phyloP scores from a whole-genome alignment of 30 jellyfish, hydroid and myxozoan genomes.

The Aurelia aurita complex sp. Pacific region DNA sequence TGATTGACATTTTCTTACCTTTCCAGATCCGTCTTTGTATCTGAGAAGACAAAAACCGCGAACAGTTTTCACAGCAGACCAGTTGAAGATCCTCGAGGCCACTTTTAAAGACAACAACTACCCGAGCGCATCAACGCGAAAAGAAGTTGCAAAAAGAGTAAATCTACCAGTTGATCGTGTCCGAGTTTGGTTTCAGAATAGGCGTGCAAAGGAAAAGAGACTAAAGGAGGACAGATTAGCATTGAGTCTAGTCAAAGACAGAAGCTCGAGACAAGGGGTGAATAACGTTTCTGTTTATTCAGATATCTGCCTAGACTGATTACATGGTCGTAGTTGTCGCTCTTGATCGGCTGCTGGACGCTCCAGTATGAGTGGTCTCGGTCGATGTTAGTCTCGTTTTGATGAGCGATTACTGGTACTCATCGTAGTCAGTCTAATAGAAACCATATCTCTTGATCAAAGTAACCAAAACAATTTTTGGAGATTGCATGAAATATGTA shows the following conservation, averaged over 20 bases:
- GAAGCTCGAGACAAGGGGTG: not conserved
- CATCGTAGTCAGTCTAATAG: too few species aligned
- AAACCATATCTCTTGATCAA: too few species aligned
- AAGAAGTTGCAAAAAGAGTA: slow-evolving; percentile 71
- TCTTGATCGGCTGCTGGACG: too few species aligned
- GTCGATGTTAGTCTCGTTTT: too few species aligned
- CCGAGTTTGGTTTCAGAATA: slow-evolving; percentile 94
- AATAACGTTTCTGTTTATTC: too few species aligned
- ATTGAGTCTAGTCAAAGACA: slow-evolving; percentile 35
- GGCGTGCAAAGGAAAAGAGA: slow-evolving; percentile 93
- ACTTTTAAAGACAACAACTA: slow-evolving; percentile 75
- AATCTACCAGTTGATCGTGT: slow-evolving; percentile 86
- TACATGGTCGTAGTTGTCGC: too few species aligned
- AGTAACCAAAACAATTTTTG: too few species aligned
- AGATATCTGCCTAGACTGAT: too few species aligned
- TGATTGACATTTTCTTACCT: not conserved
- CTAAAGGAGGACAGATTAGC: slow-evolving; percentile 90
- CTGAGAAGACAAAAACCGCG: slow-evolving; percentile 93
- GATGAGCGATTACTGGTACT: too few species aligned
- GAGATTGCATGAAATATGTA: too few species aligned
- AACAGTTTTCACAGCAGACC: slow-evolving; percentile 86
- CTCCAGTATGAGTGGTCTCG: too few species aligned
- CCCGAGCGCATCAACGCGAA: slow-evolving; percentile 82
- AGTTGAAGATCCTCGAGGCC: slow-evolving; percentile 75
- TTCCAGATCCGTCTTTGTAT: slow-evolving; percentile 74